These are phyloP conservation scores for Galeruca laticollis DNA, from an alignment of 2,888 invertebrate species.

Conservation along the genomic window DNA sequence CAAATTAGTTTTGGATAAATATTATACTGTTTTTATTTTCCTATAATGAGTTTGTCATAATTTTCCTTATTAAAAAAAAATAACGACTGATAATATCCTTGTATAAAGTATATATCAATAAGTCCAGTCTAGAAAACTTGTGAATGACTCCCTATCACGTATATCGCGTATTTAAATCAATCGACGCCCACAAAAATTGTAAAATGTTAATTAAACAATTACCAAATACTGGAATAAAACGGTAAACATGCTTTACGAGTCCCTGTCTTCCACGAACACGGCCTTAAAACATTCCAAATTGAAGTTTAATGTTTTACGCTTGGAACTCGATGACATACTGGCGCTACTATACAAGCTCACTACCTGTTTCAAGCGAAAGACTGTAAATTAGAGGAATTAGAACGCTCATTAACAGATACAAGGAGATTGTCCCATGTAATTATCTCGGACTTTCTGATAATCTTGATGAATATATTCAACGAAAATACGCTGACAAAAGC, in stretches of 20 bases:
- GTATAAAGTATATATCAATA: neutral
- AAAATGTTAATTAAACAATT: slow-evolving; percentile 65
- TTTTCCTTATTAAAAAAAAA: too few species aligned
- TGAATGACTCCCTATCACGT: slow-evolving; percentile 11
- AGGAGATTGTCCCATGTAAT: slow-evolving; percentile 42
- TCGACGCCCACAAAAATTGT: slow-evolving; percentile 61
- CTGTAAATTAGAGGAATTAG: slow-evolving; percentile 64
- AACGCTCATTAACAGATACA: slow-evolving; percentile 66
- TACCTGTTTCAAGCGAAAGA: slow-evolving; percentile 52
- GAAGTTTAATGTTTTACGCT: slow-evolving; percentile 59
- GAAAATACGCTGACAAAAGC: neutral
- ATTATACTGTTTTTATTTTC: too few species aligned
- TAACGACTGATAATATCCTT: too few species aligned
- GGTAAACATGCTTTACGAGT: slow-evolving; percentile 57
- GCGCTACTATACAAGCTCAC: slow-evolving; percentile 51
- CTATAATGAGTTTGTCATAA: too few species aligned
- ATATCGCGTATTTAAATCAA: slow-evolving; percentile 50
- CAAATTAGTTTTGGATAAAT: too few species aligned
- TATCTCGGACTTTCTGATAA: slow-evolving; percentile 38
- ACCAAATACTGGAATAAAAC: slow-evolving; percentile 58
- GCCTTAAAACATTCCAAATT: slow-evolving; percentile 60
- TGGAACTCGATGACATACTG: slow-evolving; percentile 50
- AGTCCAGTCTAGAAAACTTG: neutral
- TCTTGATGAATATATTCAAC: slow-evolving; percentile 40
- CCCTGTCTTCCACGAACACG: slow-evolving; percentile 52